Base-by-base conservation (phyloP, 2,113 vertebrate species). In the Symphodus melops region DNA sequence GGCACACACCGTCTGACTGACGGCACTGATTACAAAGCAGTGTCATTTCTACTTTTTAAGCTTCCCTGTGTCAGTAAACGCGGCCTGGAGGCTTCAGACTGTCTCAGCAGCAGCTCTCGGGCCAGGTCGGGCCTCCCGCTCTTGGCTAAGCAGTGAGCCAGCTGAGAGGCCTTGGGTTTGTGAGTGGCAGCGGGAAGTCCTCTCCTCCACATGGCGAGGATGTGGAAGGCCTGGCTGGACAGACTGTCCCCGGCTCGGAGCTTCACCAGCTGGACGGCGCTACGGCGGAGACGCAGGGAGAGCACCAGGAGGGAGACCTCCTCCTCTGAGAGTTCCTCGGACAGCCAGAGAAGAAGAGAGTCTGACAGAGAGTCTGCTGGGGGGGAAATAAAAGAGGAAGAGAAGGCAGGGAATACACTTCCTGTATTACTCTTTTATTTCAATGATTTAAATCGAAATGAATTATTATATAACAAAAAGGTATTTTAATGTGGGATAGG, bases 171-270 rank as follows among this genome's bases (percentile, higher is more conserved):
- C 88, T 96, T 96, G 78, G 95, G 70, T 14, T 92, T 0, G 90
- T 88, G 0, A 23, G 89, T 70, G 86, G 91, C 28, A 0, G 89
- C 80, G 0, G 96, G 96, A 60, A 95, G 94, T 1, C 91, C 94
- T 67, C 92, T 94, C 71, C 94, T 95, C 96, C 96, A 98, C 87
- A 93, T 94, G 83, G 83, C 91, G 79, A 98, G 94, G 20, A 96
- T 68, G 23, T 95, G 92, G 7, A 96, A 95, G 84, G 95, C 94
- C 92, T 95, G 96, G 1, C 90, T 73, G 1, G 91, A 84, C 58
- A 92, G 84, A 61, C 91, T 86, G 41, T 93, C 91, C 0, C 96
- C 94, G 3, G 87, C 92, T 81, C 94, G 94, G 46, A 96, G 88
- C 57, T 72, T 93, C 82, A 95, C 93, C 83, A 97, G 91, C 88